phyloP scores from a whole-genome alignment of 2,113 vertebrate genomes.

The Psilopsiagon aymara region DNA sequence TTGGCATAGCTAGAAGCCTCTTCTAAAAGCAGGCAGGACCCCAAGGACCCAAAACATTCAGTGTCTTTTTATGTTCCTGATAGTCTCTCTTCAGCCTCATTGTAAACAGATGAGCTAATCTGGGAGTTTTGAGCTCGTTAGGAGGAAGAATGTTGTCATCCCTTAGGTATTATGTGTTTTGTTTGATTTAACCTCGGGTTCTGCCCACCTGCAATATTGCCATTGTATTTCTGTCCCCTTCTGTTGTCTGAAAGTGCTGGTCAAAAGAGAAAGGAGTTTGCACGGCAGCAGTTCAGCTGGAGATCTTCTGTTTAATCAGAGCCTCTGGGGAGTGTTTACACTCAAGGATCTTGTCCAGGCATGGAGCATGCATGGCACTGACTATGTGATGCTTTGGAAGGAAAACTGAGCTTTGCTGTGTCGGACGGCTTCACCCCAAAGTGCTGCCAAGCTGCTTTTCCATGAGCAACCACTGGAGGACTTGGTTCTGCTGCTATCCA shows the following conservation, averaged over 20 bases:
- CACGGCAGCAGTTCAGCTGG: not conserved
- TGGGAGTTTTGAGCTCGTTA: not conserved
- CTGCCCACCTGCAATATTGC: not conserved
- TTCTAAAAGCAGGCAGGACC: not conserved
- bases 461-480: not conserved
- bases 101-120: not conserved
- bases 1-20: constrained; percentile 24
- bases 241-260: not conserved
- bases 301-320: not conserved
- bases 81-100: not conserved
- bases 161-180: not conserved
- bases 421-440: not conserved
- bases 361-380: not conserved
- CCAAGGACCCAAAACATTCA: not conserved
- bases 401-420: not conserved
- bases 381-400: not conserved
- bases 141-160: not conserved
- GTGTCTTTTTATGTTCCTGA: not conserved
- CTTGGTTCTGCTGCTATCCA: not conserved
- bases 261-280: not conserved
- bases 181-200: not conserved
- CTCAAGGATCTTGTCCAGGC: not conserved
- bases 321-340: not conserved
- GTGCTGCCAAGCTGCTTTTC: not conserved
- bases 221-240: not conserved